Conservation (phyloP, 2,888 invertebrate genomes). For the Chrysina gloriosa region DNA sequence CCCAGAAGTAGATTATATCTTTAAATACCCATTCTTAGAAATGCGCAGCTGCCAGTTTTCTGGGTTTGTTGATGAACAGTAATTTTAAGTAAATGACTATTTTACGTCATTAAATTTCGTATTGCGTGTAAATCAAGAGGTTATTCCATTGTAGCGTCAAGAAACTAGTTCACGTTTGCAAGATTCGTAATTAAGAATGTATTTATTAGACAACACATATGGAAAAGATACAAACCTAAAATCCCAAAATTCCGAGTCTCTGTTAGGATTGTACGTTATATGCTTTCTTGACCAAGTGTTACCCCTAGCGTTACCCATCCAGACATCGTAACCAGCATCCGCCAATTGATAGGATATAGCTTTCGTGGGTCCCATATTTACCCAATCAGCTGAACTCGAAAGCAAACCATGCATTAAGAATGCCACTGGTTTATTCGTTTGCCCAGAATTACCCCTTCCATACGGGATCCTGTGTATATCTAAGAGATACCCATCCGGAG, state of each 20-base stretch:
- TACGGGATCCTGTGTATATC: conserved; percentile 69
- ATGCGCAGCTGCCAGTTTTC: no score
- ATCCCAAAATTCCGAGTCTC: conserved; percentile 49
- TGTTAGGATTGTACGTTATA: conserved; percentile 53
- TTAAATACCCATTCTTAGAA: no score
- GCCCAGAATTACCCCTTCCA: conserved; percentile 55
- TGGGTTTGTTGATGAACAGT: no score
- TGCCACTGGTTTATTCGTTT: conserved; percentile 56
- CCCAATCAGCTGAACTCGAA: conserved; percentile 68
- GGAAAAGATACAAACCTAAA: conserved; percentile 41
- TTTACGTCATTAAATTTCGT: no score
- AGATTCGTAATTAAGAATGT: no score
- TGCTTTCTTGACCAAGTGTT: conserved; percentile 70
- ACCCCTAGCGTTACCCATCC: conserved; percentile 73
- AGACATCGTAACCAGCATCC: conserved; percentile 65
- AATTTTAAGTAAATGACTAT: no score
- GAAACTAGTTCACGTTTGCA: no score
- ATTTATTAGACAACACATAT: no score
- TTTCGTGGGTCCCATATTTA: conserved; percentile 66
- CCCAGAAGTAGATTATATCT: no score
- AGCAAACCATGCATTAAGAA: conserved; percentile 70
- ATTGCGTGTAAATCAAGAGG: no score
- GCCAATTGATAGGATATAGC: conserved; percentile 65
- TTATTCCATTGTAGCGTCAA: no score
- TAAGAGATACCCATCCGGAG: conserved; percentile 70